These are phyloP conservation scores for Caenorhabditis becei DNA, from an alignment of 2,888 invertebrate genomes.

Conservation along the genomic window DNA sequence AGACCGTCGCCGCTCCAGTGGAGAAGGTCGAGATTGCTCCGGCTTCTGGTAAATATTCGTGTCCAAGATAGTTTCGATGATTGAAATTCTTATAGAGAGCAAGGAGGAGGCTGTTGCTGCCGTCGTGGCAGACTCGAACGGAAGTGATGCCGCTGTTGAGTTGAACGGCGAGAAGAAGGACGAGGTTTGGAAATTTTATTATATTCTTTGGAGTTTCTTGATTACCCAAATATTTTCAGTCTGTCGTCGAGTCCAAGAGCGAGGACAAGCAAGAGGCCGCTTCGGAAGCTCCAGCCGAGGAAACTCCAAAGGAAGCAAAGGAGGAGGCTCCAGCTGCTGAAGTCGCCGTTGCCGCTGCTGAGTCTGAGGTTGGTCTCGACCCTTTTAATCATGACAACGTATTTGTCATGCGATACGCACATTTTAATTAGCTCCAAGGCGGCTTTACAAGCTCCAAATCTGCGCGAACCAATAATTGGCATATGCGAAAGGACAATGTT, in stretches of 20 bases:
- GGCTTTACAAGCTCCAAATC: not conserved
- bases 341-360: not conserved
- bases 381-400: not conserved
- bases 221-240: not conserved
- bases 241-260: not conserved
- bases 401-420: not conserved
- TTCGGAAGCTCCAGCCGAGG: constrained; percentile 13
- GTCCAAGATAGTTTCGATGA: not conserved
- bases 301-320: constrained; percentile 20
- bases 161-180: constrained; percentile 32
- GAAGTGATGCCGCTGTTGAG: constrained; percentile 18
- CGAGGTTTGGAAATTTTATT: too few relatives aligned
- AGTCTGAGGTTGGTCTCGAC: not conserved
- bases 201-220: not conserved
- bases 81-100: not conserved
- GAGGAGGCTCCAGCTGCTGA: constrained; percentile 28
- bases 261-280: constrained; percentile 22
- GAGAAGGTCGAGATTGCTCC: constrained; percentile 7
- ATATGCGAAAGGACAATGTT: constrained; percentile 4
- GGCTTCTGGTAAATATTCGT: constrained; percentile 1
- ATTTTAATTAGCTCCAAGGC: constrained; percentile 1
- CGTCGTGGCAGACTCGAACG: constrained; percentile 19
- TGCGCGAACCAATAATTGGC: not conserved
- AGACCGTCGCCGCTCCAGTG: constrained; percentile 19
- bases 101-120: constrained; percentile 12